Conservation (phyloP, 2,113 vertebrate genomes). For the Lasiurus borealis region DNA sequence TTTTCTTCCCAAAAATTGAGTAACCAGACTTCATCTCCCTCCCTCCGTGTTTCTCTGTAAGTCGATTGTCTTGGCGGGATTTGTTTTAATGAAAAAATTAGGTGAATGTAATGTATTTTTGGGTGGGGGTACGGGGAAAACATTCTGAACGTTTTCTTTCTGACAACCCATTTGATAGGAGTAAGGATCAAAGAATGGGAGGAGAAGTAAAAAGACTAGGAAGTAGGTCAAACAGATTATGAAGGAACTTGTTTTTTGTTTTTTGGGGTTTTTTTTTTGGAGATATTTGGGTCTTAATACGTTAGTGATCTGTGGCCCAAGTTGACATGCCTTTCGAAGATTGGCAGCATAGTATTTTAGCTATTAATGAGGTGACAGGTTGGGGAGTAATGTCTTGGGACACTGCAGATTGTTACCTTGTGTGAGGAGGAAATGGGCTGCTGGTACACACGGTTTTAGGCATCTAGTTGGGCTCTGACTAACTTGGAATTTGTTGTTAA, state of each 20-base stretch:
- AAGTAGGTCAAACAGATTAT: neutral
- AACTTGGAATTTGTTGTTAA: neutral
- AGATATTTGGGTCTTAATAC: neutral
- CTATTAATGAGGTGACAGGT: constrained; percentile 37
- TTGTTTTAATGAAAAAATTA: neutral
- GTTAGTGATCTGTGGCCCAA: neutral
- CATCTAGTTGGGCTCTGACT: neutral
- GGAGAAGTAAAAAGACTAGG: neutral
- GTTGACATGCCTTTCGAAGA: neutral
- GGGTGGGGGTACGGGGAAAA: no score
- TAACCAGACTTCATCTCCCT: neutral
- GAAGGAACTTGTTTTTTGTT: constrained; percentile 8
- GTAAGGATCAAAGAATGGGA: neutral
- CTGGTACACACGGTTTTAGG: neutral
- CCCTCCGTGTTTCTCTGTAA: neutral
- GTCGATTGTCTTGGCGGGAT: neutral
- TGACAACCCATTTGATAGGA: neutral
- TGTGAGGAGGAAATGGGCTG: constrained; percentile 2
- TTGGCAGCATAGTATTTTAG: neutral
- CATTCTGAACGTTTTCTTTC: neutral
- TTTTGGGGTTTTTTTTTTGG: neutral
- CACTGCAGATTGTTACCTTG: constrained; percentile 44
- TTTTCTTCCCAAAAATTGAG: neutral
- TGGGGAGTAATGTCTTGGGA: constrained; percentile 4
- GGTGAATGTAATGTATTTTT: neutral